Base-by-base conservation (phyloP, 2,888 invertebrate species). In the Eilema depressum region DNA sequence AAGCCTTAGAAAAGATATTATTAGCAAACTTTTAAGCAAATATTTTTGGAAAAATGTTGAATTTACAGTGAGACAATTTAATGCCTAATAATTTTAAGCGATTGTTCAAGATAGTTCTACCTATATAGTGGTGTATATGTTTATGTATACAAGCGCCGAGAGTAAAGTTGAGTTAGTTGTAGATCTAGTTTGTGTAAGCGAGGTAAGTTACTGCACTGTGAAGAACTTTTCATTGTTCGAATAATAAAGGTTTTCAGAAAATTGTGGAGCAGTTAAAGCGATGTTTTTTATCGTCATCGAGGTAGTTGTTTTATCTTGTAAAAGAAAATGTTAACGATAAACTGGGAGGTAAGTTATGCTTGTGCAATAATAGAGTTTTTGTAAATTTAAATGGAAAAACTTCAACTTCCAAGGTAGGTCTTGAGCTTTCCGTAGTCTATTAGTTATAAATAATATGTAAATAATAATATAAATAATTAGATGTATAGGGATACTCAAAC, bases 271-370 rank as follows among this genome's bases (percentile, higher is more conserved):
- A 59, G 53, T 65, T 79, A 28, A 60, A 69, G 70, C 53, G 47
- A 53, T 53, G 56, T 68, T 68, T 76, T 76, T 80, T 79, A 74
- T 79, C 68, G 70, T 74, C 68, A 71, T 76, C 64, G 66, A 79
- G 74, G 79, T 75, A 37, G 25, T 65, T 73, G 73, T 78, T 67
- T 74, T 68, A 62, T 68, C 66, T 68, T 23, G 25, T 47, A 47
- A 41, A n/a, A n/a, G 10, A n/a, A 68, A 64, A 63, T 72, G 57
- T 25, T 61, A 70, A 69, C 4, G 30, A 67, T 69, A 56, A 63
- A 68, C 69, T 70, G 60, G 70, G 66, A 66, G 70, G 37, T 17
- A 23, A 65, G 41, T 65, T 63, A n/a, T 20, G 59, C 60, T 37
- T 59, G 60, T 62, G 59, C 12, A 66, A 64, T 62, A 59, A 33